Conservation (phyloP, 1,140 invertebrate genomes). For the Drosophila ficusphila region DNA sequence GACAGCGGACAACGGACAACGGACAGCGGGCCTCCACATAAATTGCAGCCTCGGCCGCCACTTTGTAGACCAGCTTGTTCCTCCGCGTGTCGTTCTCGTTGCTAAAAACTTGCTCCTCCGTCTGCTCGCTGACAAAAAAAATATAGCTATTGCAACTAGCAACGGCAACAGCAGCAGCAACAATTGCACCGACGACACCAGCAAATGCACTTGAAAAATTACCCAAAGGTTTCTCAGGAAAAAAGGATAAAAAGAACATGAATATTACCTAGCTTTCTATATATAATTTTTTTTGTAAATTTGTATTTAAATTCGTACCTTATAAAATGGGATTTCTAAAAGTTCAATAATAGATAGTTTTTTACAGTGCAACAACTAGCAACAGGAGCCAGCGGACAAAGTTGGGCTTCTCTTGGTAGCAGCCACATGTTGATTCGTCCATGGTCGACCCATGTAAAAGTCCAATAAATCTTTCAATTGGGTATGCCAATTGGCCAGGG, state of each 20-base stretch:
- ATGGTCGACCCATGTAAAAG: slow-evolving; percentile 19
- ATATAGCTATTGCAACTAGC: slow-evolving; percentile 2
- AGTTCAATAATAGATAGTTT: neutral
- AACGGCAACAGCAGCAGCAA: slow-evolving; percentile 1
- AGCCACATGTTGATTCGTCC: slow-evolving; percentile 46
- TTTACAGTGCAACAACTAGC: neutral
- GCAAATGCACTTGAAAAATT: neutral
- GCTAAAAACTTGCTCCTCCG: slow-evolving; percentile 45
- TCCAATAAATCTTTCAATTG: slow-evolving; percentile 40
- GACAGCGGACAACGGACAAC: neutral
- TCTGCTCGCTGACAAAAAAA: slow-evolving; percentile 3
- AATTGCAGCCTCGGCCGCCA: slow-evolving; percentile 37
- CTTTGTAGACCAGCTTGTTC: slow-evolving; percentile 33
- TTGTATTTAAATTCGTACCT: no score
- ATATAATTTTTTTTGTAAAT: no score
- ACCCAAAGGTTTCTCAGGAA: no score
- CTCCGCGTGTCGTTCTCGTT: slow-evolving; percentile 22
- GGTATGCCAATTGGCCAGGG: slow-evolving; percentile 9
- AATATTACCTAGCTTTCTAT: no score
- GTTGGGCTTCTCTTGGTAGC: slow-evolving; percentile 2
- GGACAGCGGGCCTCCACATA: slow-evolving; percentile 28
- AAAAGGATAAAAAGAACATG: no score
- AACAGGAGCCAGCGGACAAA: slow-evolving; percentile 2
- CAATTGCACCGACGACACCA: neutral
- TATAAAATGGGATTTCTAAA: no score